A percentile compares a stretch with the other conserved stretches of the same genome.
These are phyloP conservation scores for Chesias legatella DNA, from an alignment of 2,888 invertebrate genomes.

Conservation along the genomic window DNA sequence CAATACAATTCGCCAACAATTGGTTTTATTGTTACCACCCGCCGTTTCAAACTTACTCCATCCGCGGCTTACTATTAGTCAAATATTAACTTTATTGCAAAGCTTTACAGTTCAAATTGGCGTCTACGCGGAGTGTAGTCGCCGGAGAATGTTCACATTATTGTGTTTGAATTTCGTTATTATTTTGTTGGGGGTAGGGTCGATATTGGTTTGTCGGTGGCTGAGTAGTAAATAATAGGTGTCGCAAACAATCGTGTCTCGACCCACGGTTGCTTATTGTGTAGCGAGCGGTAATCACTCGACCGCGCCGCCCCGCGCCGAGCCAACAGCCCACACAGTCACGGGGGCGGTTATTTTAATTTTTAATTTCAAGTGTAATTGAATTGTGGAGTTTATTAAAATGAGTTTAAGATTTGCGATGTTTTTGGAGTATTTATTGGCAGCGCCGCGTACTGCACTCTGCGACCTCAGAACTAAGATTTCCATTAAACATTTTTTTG, in stretches of 20 bases:
- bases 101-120: conserved; percentile 32
- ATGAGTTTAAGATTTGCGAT: background rate
- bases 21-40: conserved; percentile 76
- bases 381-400: conserved; percentile 24
- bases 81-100: conserved; percentile 30
- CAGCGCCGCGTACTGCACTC: too few species aligned
- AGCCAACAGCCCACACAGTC: too few species aligned
- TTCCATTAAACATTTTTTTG: too few species aligned
- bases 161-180: conserved; percentile 24
- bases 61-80: conserved; percentile 17
- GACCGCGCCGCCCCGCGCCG: conserved; percentile 40
- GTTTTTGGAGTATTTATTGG: too few species aligned
- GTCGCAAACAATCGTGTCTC: conserved; percentile 61
- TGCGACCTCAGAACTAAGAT: too few species aligned
- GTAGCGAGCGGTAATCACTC: conserved; percentile 53
- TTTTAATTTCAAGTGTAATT: conserved; percentile 37
- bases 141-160: background rate
- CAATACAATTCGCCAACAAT: conserved; percentile 44
- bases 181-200: background rate
- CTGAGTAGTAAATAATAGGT: conserved; percentile 53
- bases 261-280: conserved; percentile 45
- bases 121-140: conserved; percentile 1
- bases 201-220: conserved; percentile 3
- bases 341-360: conserved; percentile 58
- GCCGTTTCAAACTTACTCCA: conserved; percentile 60